phyloP scores from a whole-genome alignment of 1,140 invertebrate genomes.

The Grapholita molesta region DNA sequence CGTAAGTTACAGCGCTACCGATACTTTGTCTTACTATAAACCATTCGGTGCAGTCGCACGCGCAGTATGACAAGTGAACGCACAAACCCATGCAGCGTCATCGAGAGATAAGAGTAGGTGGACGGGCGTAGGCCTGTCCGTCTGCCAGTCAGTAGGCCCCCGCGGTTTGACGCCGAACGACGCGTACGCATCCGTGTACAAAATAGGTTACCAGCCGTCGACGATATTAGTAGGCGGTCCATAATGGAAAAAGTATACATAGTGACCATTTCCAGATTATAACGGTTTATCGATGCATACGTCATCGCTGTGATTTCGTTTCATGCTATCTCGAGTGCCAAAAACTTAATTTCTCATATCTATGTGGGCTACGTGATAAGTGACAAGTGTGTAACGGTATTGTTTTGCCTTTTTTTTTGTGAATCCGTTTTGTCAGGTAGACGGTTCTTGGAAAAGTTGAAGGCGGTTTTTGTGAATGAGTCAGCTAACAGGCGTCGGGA shows the following conservation, averaged over 20 bases:
- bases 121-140: conserved; percentile 53
- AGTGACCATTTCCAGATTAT: conserved; percentile 44
- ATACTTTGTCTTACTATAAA: conserved; percentile 22
- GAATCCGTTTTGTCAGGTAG: conserved; percentile 37
- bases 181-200: conserved; percentile 41
- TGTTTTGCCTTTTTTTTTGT: conserved; percentile 43
- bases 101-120: conserved; percentile 62
- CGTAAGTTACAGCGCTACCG: background rate
- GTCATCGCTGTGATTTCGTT: conserved; percentile 35
- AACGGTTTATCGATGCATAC: conserved; percentile 34
- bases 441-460: conserved; percentile 47
- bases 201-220: conserved; percentile 57
- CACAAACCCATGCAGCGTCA: conserved; percentile 45
- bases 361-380: conserved; percentile 66
- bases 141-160: conserved; percentile 52
- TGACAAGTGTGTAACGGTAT: conserved; percentile 53
- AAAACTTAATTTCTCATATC: conserved; percentile 48
- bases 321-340: conserved; percentile 42
- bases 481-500: conserved; percentile 73
- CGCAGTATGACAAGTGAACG: conserved; percentile 41
- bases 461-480: conserved; percentile 72
- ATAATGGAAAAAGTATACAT: conserved; percentile 58
- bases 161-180: conserved; percentile 53
- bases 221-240: conserved; percentile 52
- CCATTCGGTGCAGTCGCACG: conserved; percentile 30